A percentile compares a stretch with the other conserved stretches of the same genome.
These are phyloP conservation scores for Elephas maximus DNA, from an alignment of 2,113 vertebrate genomes.

Conservation along the genomic window DNA sequence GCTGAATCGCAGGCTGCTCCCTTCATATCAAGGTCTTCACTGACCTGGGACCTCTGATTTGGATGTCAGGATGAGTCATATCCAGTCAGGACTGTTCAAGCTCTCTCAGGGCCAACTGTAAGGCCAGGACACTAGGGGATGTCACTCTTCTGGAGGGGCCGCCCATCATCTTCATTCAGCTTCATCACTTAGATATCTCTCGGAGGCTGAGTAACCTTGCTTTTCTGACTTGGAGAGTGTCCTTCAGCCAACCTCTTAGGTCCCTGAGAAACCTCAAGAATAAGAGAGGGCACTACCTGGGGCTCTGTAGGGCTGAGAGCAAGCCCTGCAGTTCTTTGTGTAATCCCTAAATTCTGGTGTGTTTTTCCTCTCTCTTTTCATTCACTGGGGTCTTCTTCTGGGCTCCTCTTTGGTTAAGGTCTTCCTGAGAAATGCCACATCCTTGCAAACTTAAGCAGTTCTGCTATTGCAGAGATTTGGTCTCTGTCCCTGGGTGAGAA, in stretches of 20 bases:
- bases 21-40: too few species aligned
- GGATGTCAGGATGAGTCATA: too few species aligned
- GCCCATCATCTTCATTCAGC: background rate
- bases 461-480: background rate
- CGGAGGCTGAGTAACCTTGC: background rate
- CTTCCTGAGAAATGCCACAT: too few species aligned
- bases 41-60: too few species aligned
- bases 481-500: background rate
- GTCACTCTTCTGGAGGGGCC: background rate
- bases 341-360: background rate
- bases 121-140: background rate
- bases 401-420: background rate
- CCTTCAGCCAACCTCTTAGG: background rate
- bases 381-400: background rate
- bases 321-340: background rate
- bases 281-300: background rate
- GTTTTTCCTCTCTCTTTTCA: background rate
- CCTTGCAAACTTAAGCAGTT: background rate
- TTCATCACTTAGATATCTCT: background rate
- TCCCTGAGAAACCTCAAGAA: background rate
- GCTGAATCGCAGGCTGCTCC: too few species aligned
- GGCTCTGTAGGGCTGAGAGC: background rate
- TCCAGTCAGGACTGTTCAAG: background rate
- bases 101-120: background rate
- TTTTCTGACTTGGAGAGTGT: background rate